A percentile compares a stretch with the other conserved stretches of the same genome.
These are phyloP conservation scores for Zaprionus capensis DNA, from an alignment of 1,140 invertebrate genomes.

Conservation along the genomic window DNA sequence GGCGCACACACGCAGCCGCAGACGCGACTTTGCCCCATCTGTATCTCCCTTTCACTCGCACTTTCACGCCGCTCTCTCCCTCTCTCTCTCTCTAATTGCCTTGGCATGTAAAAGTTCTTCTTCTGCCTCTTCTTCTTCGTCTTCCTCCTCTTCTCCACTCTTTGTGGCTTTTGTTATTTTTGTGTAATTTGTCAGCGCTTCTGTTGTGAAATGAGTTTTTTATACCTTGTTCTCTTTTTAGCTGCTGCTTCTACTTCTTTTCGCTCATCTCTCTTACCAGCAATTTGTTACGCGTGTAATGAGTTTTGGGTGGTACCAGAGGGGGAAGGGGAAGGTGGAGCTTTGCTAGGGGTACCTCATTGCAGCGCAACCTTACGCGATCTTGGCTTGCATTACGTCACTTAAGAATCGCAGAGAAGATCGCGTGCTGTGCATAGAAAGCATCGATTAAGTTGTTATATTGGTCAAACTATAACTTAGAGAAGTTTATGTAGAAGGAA, in stretches of 20 bases:
- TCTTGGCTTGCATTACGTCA: conserved; percentile 11
- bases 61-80: not conserved
- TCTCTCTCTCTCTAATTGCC: conserved; percentile 29
- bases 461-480: not conserved
- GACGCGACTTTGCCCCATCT: conserved; percentile 54
- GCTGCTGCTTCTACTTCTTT: conserved; percentile 9
- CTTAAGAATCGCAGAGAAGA: conserved; percentile 5
- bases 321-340: not conserved
- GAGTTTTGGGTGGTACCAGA: not conserved
- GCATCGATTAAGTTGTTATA: not conserved
- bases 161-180: conserved; percentile 10
- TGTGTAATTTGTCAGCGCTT: conserved; percentile 52
- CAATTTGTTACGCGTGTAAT: conserved; percentile 66
- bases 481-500: not conserved
- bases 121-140: not conserved
- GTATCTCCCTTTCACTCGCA: conserved; percentile 1
- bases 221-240: not conserved
- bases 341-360: conserved; percentile 28
- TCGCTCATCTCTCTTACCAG: conserved; percentile 18
- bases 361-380: conserved; percentile 7
- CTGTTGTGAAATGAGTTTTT: conserved; percentile 46
- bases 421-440: not conserved
- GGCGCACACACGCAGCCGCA: conserved; percentile 35
- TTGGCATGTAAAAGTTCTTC: conserved; percentile 47
- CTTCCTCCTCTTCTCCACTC: not conserved